Evolutionary conservation across 2,113 vertebrate genomes (phyloP).

Genomic region (Dicrurus megarhynchus): DNA sequence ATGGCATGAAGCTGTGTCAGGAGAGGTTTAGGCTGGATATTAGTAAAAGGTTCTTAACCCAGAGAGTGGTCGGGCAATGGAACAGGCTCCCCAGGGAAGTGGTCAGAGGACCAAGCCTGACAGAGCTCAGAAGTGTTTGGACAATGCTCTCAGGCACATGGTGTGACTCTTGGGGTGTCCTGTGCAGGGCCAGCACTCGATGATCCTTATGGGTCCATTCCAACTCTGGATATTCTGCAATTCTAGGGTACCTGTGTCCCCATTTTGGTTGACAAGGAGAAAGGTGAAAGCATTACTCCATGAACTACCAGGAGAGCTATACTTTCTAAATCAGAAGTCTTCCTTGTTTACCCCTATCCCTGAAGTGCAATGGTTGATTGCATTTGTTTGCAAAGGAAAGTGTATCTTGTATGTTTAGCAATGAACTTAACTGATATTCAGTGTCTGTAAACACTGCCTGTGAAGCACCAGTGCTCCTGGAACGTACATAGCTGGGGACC

Average conservation of each 20-base stretch:
- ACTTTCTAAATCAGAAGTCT: not conserved
- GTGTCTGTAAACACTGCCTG: not conserved
- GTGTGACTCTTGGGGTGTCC: not conserved
- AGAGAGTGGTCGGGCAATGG: not conserved
- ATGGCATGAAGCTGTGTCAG: not conserved
- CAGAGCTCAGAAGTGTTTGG: not conserved
- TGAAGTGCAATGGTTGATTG: not conserved
- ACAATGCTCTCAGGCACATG: not conserved
- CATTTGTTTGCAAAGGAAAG: not conserved
- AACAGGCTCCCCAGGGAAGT: not conserved
- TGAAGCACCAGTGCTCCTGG: not conserved
- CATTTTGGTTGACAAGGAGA: not conserved
- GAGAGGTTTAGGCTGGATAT: not conserved
- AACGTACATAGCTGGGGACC: not conserved
- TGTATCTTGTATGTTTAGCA: not conserved
- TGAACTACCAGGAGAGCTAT: not conserved
- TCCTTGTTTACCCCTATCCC: not conserved
- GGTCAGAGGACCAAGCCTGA: not conserved
- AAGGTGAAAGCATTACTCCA: not conserved
- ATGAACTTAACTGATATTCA: not conserved
- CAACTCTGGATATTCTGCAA: not conserved
- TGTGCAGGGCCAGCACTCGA: not conserved
- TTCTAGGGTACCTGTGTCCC: not conserved
- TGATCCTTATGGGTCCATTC: not conserved
- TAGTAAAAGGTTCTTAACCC: not conserved